phyloP scores from a whole-genome alignment of 2,888 invertebrate species.

The Ichneumon xanthorius region DNA sequence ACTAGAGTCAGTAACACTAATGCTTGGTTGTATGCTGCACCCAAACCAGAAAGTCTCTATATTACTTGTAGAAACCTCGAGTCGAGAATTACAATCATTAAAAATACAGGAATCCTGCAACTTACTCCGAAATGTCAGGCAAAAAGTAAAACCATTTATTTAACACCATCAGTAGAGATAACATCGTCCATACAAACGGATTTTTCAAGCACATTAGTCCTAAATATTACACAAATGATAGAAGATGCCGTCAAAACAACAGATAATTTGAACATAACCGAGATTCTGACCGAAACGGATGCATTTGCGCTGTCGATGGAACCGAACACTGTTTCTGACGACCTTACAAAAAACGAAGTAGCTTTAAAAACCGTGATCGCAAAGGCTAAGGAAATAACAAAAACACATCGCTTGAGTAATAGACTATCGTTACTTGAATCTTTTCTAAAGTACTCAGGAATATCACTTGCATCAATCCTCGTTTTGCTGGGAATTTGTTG shows the following conservation, averaged over 20 bases:
- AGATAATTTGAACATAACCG: constrained; percentile 22
- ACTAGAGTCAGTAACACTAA: constrained; percentile 6
- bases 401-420: no score
- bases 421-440: no score
- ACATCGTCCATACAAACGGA: background rate
- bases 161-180: constrained; percentile 34
- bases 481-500: no score
- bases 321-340: background rate
- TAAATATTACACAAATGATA: constrained; percentile 36
- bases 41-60: constrained; percentile 2
- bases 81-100: no score
- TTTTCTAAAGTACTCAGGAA: no score
- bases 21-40: constrained; percentile 31
- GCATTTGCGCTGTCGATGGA: background rate
- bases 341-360: constrained; percentile 40
- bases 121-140: no score
- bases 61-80: no score
- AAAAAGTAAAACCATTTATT: background rate
- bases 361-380: constrained; percentile 36
- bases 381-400: constrained; percentile 46
- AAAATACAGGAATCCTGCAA: no score
- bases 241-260: background rate
- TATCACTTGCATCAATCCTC: no score
- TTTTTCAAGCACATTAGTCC: background rate
- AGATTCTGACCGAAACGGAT: constrained; percentile 12